Base-by-base conservation (phyloP, 2,113 vertebrate genomes). In the Embiotoca jacksoni region DNA sequence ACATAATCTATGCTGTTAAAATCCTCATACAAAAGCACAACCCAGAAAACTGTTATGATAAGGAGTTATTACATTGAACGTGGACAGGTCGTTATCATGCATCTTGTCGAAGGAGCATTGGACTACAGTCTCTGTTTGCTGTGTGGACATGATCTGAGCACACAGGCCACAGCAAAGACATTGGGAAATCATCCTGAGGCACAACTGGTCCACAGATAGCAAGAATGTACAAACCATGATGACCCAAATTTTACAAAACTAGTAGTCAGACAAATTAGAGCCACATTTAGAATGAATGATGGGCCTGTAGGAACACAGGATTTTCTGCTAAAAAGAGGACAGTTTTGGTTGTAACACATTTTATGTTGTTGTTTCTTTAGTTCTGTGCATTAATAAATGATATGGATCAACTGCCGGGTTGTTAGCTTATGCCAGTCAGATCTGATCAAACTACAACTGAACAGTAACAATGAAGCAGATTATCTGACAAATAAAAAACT, bases 11-110 rank as follows among this genome's bases (percentile, higher is more conserved):
- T 1, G 14, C 32, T 23, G 46, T 37, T 37, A 5, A 37, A 72
- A 50, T 33, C 6, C 58, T 75, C 16, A 44, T 58, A 62, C 31
- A 68, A 36, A 73, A 13, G 30, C 33, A 63, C 16, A 49, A 39
- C 9, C 23, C 37, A 62, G 56, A 62, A 49, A 73, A 23, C 35
- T 62, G 58, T 50, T 15, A 55, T 74, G 78, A 80, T 81, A 81
- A 74, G 57, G 39, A 41, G 47, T 13, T 65, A 35, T 59, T 46
- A 62, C 41, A 69, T 58, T 35, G 52, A 61, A 62, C 69, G 36
- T 56, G 32, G 41, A 62, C 58, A 63, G 23, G 14, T 64, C 32
- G 55, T 74, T 81, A 68, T 81, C 50, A 61, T 72, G 23, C 53
- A 44, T 52, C 54, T 79, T 79, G 32, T 47, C 63, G 50, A 66